Evolutionary conservation across 1,140 invertebrate species (phyloP).

Genomic region (Sminthurides bifidus): DNA sequence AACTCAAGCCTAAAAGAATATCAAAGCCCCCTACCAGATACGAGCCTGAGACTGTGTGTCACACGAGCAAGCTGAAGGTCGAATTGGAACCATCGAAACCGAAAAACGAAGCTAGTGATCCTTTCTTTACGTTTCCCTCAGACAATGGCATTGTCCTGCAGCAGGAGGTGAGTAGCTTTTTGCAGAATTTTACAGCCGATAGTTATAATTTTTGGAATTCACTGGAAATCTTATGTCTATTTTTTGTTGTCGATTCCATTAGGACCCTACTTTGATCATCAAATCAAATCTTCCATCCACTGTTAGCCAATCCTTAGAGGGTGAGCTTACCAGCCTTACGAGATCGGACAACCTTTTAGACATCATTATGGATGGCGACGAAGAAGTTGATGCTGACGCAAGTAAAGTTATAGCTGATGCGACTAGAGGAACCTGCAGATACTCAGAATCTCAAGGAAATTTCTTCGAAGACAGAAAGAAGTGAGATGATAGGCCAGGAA

Average conservation of each 20-base stretch:
- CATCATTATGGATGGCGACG: conserved; percentile 20
- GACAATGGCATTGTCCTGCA: background rate
- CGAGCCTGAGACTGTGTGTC: background rate
- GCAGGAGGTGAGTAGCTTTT: background rate
- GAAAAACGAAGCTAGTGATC: background rate
- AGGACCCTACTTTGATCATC: background rate
- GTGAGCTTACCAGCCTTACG: background rate
- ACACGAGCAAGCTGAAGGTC: conserved; percentile 4
- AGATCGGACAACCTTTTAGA: conserved; percentile 11
- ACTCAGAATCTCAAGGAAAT: background rate
- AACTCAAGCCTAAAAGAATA: conserved; percentile 6
- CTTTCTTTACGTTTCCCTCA: background rate
- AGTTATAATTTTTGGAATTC: background rate
- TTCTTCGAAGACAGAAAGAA: background rate
- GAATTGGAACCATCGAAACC: too few relatives aligned
- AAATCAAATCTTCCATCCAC: too few relatives aligned
- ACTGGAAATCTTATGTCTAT: background rate
- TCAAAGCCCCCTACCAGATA: conserved; percentile 12
- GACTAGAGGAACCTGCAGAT: background rate
- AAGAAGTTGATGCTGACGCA: conserved; percentile 7
- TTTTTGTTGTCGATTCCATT: background rate
- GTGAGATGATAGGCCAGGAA: too few relatives aligned
- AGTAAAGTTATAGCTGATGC: background rate
- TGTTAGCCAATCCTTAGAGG: too few relatives aligned
- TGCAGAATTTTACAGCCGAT: background rate